Base-by-base conservation (phyloP, 1,140 invertebrate species). In the Paraescarpia echinospica region DNA sequence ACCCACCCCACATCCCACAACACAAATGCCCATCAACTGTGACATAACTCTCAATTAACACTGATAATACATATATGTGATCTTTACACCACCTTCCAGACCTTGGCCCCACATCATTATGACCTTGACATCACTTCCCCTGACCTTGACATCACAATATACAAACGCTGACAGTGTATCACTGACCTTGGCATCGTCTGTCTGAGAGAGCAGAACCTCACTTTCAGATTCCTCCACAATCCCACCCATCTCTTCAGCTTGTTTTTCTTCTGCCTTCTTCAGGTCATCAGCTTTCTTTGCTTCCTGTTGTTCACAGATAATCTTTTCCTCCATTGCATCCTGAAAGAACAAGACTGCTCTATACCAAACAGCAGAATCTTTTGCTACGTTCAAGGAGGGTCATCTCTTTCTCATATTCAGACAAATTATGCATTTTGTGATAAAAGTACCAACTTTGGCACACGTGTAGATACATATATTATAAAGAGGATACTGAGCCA, bases 101-200 rank as follows among this genome's bases (percentile, higher is more conserved):
- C n/a, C n/a, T n/a, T n/a, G n/a, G n/a, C n/a, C n/a, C 4, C 41
- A 41, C 41, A 41, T 41, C 41, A 41, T 41, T 41, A 41, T 41
- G 12, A 41, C 41, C 12, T 41, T 41, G 41, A 41, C 41, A 41
- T 41, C 4, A 41, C 41, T 12, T 41, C n/a, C 89, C 14, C 9
- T 18, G 6, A 34, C 12, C 35, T 35, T 90, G 89, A 34, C n/a
- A 33, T 89, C 34, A 90, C 33, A 14, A 34, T 90, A 33, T 33
- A 90, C 89, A 90, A 1, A 9, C 33, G 18, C 8, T 77, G 59
- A 77, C 22, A 90, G 14, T 14, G 89, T 91, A 27, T 41, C 12
- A 34, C 34, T 91, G 93, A 95, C 95, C 94, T 96, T 96, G 22
- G 95, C 95, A 95, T 96, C 95, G 94, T 96, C 95, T 51, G 95